Conservation (phyloP, 2,113 vertebrate genomes). For the Hystrix brachyura region DNA sequence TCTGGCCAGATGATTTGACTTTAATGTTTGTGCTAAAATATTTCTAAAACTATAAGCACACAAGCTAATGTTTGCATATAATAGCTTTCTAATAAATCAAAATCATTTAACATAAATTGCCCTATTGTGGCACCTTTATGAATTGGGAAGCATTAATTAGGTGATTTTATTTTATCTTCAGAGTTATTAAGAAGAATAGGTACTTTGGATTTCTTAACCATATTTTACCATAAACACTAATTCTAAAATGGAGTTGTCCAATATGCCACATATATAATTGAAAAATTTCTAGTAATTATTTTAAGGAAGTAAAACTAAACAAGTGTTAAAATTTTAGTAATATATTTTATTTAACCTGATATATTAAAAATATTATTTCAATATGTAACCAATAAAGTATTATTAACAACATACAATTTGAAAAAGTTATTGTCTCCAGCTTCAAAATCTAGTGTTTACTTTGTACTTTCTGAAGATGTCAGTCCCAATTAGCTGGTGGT, state of each 20-base stretch:
- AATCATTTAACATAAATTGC: not conserved
- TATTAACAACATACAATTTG: not conserved
- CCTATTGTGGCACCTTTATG: not conserved
- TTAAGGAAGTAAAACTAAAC: slow-evolving; percentile 33
- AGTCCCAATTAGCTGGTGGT: not conserved
- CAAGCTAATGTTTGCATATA: not conserved
- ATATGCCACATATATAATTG: not conserved
- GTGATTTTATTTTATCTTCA: slow-evolving; percentile 6
- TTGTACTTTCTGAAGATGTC: not conserved
- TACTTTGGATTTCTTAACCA: slow-evolving; percentile 20
- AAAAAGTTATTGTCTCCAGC: not conserved
- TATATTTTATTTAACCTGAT: slow-evolving; percentile 20
- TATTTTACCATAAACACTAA: slow-evolving; percentile 42
- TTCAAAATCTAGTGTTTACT: not conserved
- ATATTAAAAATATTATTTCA: slow-evolving; percentile 37
- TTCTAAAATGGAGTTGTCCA: not conserved
- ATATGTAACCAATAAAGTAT: not conserved
- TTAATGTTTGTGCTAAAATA: not conserved
- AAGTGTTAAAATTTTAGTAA: slow-evolving; percentile 17
- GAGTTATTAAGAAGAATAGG: not conserved
- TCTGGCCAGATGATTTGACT: not conserved
- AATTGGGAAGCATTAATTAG: not conserved
- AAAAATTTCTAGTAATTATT: not conserved
- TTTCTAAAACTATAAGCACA: not conserved
- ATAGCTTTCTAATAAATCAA: not conserved